A percentile compares a stretch with the other conserved stretches of the same genome.
phyloP scores from a whole-genome alignment of 2,113 vertebrate species.

The cattle (Bos taurus) region DNA sequence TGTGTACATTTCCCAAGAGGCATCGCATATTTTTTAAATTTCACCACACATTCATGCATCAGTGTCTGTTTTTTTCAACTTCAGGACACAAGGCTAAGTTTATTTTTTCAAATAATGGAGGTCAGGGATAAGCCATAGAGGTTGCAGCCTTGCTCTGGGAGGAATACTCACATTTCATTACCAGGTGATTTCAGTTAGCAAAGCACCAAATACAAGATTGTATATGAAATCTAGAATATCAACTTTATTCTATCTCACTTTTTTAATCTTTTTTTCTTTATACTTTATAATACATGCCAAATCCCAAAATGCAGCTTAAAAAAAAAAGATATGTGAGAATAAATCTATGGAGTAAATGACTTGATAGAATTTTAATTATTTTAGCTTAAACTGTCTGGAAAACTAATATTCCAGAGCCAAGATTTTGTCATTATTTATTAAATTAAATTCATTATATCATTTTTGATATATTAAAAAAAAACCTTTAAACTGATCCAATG shows the following conservation, averaged over 20 bases:
- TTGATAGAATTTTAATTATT: background rate
- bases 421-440: background rate
- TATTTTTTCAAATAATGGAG: slow-evolving; percentile 62
- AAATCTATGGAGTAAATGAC: background rate
- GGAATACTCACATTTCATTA: slow-evolving; percentile 48
- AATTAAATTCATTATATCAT: background rate
- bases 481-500: background rate
- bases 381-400: slow-evolving; percentile 4
- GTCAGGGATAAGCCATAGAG: slow-evolving; percentile 41
- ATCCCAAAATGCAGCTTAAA: background rate
- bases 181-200: background rate
- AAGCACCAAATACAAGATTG: background rate
- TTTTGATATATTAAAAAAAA: background rate
- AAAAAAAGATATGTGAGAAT: background rate
- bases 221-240: background rate
- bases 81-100: slow-evolving; percentile 28
- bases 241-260: background rate
- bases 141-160: slow-evolving; percentile 48
- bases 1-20: slow-evolving; percentile 76
- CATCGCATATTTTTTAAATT: slow-evolving; percentile 73
- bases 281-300: background rate
- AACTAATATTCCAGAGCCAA: background rate
- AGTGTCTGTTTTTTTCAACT: slow-evolving; percentile 59
- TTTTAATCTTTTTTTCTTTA: background rate
- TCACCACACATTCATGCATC: slow-evolving; percentile 70